phyloP scores from a whole-genome alignment of 2,113 vertebrate genomes.

The Urocitellus parryii region DNA sequence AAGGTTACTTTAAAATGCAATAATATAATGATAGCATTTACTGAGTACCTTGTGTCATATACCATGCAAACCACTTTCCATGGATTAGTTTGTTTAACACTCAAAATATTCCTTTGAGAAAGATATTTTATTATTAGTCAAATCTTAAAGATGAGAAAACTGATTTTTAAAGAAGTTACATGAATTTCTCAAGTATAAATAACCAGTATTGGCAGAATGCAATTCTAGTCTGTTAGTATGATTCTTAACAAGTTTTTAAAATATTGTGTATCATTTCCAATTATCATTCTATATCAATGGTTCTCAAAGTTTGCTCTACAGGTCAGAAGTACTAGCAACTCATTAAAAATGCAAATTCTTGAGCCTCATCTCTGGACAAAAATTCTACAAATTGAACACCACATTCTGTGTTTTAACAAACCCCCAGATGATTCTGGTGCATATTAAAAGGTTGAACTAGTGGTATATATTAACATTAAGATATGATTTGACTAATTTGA shows the following conservation, averaged over 20 bases:
- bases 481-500: neutral
- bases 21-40: neutral
- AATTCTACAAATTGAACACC: neutral
- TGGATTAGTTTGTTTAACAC: neutral
- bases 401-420: neutral
- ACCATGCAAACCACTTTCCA: neutral
- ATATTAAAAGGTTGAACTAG: neutral
- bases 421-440: neutral
- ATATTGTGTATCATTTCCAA: neutral
- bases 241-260: neutral
- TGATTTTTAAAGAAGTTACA: neutral
- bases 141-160: neutral
- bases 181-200: neutral
- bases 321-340: neutral
- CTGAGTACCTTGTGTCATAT: neutral
- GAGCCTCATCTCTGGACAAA: neutral
- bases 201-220: neutral
- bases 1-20: neutral
- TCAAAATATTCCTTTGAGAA: neutral
- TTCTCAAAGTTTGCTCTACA: neutral
- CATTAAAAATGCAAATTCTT: neutral
- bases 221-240: neutral
- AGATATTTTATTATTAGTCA: neutral
- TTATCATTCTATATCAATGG: neutral
- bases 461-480: neutral